Conservation (phyloP, 1,140 invertebrate species). For the Lycorma delicatula region DNA sequence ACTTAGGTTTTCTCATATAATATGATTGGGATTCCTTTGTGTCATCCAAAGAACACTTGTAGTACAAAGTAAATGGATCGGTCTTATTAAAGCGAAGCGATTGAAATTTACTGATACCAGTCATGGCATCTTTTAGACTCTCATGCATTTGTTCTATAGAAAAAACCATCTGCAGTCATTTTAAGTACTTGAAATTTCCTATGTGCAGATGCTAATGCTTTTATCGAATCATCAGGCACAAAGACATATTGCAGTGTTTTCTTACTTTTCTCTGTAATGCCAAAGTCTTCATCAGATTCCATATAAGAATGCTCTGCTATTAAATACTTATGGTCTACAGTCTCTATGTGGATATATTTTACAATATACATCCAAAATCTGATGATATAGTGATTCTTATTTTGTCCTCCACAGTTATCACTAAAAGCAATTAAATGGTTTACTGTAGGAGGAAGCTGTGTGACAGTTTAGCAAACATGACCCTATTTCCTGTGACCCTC, state of each 20-base stretch:
- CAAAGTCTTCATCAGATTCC: constrained; percentile 7
- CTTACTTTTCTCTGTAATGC: constrained; percentile 13
- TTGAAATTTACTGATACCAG: constrained; percentile 4
- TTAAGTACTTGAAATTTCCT: constrained; percentile 6
- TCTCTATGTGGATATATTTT: constrained; percentile 1
- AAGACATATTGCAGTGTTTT: constrained; percentile 28
- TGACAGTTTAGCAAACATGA: constrained; percentile 18
- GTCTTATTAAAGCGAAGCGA: not conserved
- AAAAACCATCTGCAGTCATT: constrained; percentile 1
- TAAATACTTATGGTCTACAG: constrained; percentile 8
- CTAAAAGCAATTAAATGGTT: not conserved
- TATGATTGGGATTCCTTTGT: not conserved
- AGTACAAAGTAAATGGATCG: not conserved
- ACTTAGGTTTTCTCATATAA: constrained; percentile 8
- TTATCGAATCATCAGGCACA: constrained; percentile 32
- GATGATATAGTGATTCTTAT: not conserved
- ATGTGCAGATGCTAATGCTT: not conserved
- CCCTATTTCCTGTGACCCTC: constrained; percentile 29
- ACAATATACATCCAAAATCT: constrained; percentile 2
- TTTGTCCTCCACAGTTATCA: constrained; percentile 14
- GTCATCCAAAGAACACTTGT: not conserved
- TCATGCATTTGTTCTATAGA: constrained; percentile 1
- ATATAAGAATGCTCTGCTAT: not conserved
- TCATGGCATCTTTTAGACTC: not conserved
- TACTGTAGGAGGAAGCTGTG: not conserved